Base-by-base conservation (phyloP, 2,888 invertebrate genomes). In the Norana najaformis region DNA sequence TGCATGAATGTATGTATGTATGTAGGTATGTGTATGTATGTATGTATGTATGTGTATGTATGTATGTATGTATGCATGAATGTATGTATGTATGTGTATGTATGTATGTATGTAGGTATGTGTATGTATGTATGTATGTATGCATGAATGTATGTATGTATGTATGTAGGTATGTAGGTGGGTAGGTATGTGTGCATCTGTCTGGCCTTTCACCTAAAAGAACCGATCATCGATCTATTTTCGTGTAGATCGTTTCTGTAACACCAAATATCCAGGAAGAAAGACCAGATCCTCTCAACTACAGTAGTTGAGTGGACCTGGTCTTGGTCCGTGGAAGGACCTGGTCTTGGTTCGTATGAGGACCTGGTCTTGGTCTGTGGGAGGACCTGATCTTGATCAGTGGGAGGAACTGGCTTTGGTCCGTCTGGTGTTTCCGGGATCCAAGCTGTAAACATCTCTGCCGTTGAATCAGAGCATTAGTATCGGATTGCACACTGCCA, bases 81-180 rank as follows among this genome's bases (percentile, higher is more conserved):
- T 38, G 38, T 34, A 18, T 14, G 18, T 47, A 18, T 47, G 18
- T 47, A 18, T 47, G 35, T 69, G 35, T 41, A 88, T 88, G 39
- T 88, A 88, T 53, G 53, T 82, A 89, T 89, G 38, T 82, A 89
- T 90, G 35, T 90, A 89, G 39, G 35, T 90, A 90, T 88, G 37
- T 90, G 37, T 90, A 89, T 90, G n/a, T 90, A 90, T 90, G 39
- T 90, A 89, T 90, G 47, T 90, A 89, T 89, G 35, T 90, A 90
- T 90, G 47, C 41, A 90, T 90, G 47, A 89, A 89, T 90, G 82
- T 90, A 89, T 90, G 82, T 90, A 90, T 90, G 41, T 89, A 90
- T 90, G 5, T 53, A 90, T 89, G 41, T 39, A 88, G 89, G 47
- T 89, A 90, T 90, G 13, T 89, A 41, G 5, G 5, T 90, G 39